These are phyloP conservation scores for Melopsittacus undulatus DNA, from an alignment of 2,797 vertebrate genomes.

Conservation along the genomic window DNA sequence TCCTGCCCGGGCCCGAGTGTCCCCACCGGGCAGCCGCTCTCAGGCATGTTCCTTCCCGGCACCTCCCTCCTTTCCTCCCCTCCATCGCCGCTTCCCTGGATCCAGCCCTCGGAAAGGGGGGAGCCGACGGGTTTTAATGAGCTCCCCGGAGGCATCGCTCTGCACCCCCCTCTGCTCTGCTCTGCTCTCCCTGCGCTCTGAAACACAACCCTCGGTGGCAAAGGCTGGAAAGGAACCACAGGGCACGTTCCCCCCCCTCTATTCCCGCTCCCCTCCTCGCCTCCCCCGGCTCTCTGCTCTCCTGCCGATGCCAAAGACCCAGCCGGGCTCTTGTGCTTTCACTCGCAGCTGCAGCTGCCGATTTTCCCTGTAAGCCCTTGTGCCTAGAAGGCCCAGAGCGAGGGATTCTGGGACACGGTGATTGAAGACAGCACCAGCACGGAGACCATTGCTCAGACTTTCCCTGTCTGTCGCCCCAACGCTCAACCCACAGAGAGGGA, in stretches of 20 bases:
- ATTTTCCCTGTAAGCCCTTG: conserved; percentile 58
- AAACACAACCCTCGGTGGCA: conserved; percentile 56
- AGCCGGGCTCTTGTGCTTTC: conserved; percentile 66
- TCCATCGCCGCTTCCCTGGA: background rate
- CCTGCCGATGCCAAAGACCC: conserved; percentile 49
- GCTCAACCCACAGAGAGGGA: conserved; percentile 57
- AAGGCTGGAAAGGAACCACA: conserved; percentile 59
- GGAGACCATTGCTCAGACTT: conserved; percentile 63
- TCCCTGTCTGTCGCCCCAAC: conserved; percentile 64
- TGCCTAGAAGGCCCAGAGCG: conserved; percentile 65
- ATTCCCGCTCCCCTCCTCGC: background rate
- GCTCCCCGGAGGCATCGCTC: conserved; percentile 49
- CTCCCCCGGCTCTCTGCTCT: conserved; percentile 51
- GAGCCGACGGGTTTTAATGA: conserved; percentile 58
- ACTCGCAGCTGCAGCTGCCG: conserved; percentile 65
- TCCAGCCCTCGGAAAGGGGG: conserved; percentile 8
- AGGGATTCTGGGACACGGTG: conserved; percentile 59
- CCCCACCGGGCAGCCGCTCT: conserved; percentile 50
- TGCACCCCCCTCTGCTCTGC: conserved; percentile 26
- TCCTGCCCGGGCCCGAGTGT: conserved; percentile 56
- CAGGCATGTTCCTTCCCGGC: conserved; percentile 27
- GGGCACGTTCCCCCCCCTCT: conserved; percentile 11
- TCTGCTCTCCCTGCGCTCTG: conserved; percentile 42
- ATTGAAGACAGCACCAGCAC: conserved; percentile 62
- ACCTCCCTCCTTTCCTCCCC: conserved; percentile 6